Base-by-base conservation (phyloP, 2,113 vertebrate genomes). In the Actinemys pallida region DNA sequence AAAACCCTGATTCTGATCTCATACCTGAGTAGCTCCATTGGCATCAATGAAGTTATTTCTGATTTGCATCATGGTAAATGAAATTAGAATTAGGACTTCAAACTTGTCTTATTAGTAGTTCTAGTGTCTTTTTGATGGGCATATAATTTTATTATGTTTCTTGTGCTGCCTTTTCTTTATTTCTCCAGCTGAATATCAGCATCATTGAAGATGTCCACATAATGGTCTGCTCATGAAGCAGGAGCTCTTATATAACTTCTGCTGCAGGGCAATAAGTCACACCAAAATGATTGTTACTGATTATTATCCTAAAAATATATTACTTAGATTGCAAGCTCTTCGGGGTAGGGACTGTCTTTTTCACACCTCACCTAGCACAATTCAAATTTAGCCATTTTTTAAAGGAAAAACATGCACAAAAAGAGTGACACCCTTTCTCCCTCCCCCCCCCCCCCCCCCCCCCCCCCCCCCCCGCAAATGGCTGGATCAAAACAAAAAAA, bases 1-100 rank as follows among this genome's bases (percentile, higher is more conserved):
- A 24, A 93, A 94, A 94, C 0, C 16, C 57, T 93, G 83, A 92
- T 84, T 95, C 87, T 89, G 39, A 65, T 95, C 62, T 93, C 89
- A 90, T 94, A 95, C 90, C 93, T 94, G 90, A 94, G 80, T 93
- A 92, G 62, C 80, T 97, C 78, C 85, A 90, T 4, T 94, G 95
- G 62, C 72, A 91, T 92, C 87, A 72, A 86, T 83, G 49, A 96
- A 94, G 94, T 96, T 89, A 54, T 72, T 91, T 20, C 81, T 94
- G 86, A 92, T 94, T 96, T 95, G 56, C 86, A 90, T 89, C 12
- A 50, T 13, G 93, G 79, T 42, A 88, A 90, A 88, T 47, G 84
- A 96, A 92, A 92, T 84, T 69, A 92, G 65, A 95, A 94, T 1
- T 5, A 92, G 91, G 87, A 95, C 65, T 96, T 91, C 91, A 94